Conservation (phyloP, 1,140 invertebrate genomes). For the Dendrolimus punctatus region DNA sequence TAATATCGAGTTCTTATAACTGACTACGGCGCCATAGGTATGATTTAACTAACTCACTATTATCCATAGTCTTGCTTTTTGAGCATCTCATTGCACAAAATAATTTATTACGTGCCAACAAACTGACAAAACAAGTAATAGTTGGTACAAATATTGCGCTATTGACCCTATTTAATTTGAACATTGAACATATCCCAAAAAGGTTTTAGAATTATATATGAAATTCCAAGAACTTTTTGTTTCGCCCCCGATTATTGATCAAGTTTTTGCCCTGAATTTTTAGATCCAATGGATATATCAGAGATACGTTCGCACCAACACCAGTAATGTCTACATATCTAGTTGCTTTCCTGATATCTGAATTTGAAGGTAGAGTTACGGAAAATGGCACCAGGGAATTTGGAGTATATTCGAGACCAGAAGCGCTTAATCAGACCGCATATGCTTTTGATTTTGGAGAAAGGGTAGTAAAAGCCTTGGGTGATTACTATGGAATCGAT, state of each 20-base stretch:
- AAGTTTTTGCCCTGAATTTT: conserved; percentile 10
- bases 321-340: conserved; percentile 90
- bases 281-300: conserved; percentile 44
- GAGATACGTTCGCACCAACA: conserved; percentile 76
- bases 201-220: no score
- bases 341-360: conserved; percentile 82
- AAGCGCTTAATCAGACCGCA: conserved; percentile 76
- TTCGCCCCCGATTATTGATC: not conserved
- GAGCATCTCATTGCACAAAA: no score
- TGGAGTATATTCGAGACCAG: conserved; percentile 80
- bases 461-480: conserved; percentile 57
- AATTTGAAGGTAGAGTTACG: conserved; percentile 35
- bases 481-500: conserved; percentile 49
- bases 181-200: no score
- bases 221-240: no score
- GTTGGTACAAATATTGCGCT: no score
- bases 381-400: conserved; percentile 58
- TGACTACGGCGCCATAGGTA: no score
- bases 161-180: no score
- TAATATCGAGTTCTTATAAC: no score
- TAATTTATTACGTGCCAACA: no score
- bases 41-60: no score
- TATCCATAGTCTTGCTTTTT: no score
- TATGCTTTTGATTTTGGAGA: conserved; percentile 55
- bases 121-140: no score